These are phyloP conservation scores for Toxotes jaculatrix DNA, from an alignment of 2,113 vertebrate genomes.

Conservation along the genomic window DNA sequence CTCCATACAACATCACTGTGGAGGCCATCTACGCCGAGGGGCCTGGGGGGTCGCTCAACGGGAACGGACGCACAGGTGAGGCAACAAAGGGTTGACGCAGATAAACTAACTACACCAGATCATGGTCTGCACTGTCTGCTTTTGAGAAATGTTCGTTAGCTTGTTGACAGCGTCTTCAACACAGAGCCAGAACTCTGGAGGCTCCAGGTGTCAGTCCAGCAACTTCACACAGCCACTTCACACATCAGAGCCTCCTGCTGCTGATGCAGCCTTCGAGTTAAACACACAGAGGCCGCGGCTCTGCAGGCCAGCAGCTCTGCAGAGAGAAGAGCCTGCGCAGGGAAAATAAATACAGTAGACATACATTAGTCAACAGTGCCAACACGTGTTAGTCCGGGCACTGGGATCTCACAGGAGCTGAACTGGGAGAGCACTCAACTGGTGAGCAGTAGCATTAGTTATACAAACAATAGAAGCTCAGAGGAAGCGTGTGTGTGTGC, in stretches of 20 bases:
- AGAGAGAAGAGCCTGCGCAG: neutral
- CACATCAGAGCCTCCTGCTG: too few relatives aligned
- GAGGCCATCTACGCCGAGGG: slow-evolving; percentile 93
- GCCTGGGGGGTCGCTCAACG: slow-evolving; percentile 89
- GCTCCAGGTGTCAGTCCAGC: too few relatives aligned
- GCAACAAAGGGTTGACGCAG: too few relatives aligned
- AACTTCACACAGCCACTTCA: too few relatives aligned
- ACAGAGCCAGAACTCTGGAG: too few relatives aligned
- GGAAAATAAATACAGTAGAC: slow-evolving; percentile 30
- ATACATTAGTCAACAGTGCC: neutral
- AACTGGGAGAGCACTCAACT: too few relatives aligned
- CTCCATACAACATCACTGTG: slow-evolving; percentile 94
- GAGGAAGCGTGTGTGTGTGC: neutral
- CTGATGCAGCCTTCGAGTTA: neutral
- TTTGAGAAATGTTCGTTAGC: too few relatives aligned
- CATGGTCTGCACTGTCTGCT: too few relatives aligned
- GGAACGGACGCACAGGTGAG: slow-evolving; percentile 92
- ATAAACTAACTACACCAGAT: too few relatives aligned
- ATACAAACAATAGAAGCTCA: slow-evolving; percentile 33
- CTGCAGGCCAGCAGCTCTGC: neutral
- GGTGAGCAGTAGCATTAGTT: slow-evolving; percentile 8
- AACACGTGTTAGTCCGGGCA: neutral
- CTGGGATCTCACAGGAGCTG: neutral
- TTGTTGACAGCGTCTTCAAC: too few relatives aligned
- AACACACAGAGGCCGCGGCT: neutral